Evolutionary conservation across 2,888 invertebrate species (phyloP), one percentile per base, ranked within the genome.

Genomic region (Synanthedon andrenaeformis): DNA sequence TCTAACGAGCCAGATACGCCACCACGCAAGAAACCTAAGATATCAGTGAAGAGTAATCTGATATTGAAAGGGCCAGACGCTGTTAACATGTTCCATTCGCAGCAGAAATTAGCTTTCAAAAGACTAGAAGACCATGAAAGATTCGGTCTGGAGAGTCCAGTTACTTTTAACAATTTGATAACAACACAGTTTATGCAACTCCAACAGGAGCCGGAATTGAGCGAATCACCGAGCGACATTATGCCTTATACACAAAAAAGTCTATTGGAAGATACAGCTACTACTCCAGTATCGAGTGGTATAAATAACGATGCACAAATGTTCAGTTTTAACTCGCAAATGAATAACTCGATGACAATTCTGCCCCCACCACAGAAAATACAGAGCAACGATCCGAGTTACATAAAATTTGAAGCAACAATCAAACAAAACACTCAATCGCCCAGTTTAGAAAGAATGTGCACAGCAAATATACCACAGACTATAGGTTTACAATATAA

Each of bases 1-100:
- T 62, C 66, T 0, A 63, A 67, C 12, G 85, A 85, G 41, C 58
- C 57, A 2, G 86, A 87, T 41, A 79, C 81, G 1, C 69, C 63
- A 45, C 85, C 86, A 0, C 71, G 87, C 35, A 88, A 88, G 59
- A 88, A 88, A 54, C 82, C 88, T 0, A 88, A 88, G 62, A 88
- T 88, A 73, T 88, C 88, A 1, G 88, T 88, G 0, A 88, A 88
- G 65, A 88, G 88, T 59, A 88, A 88, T 60, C 63, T 88, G 45
- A 85, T 88, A 58, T 63, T 88, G 3, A 88, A 88, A 64, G 88
- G 88, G 0, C 88, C 88, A 0, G 87, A 88, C 62, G 83, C 85
- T 57, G 80, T 79, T 28, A 83, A 87, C 58, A 85, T 83, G 80
- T 88, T 88, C 57, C 84, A 88, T 67, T 84, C 85, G 1, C 87